A percentile compares a stretch with the other conserved stretches of the same genome.
These are phyloP conservation scores for Carduelis carduelis DNA, from an alignment of 2,797 vertebrate species.

Conservation along the genomic window DNA sequence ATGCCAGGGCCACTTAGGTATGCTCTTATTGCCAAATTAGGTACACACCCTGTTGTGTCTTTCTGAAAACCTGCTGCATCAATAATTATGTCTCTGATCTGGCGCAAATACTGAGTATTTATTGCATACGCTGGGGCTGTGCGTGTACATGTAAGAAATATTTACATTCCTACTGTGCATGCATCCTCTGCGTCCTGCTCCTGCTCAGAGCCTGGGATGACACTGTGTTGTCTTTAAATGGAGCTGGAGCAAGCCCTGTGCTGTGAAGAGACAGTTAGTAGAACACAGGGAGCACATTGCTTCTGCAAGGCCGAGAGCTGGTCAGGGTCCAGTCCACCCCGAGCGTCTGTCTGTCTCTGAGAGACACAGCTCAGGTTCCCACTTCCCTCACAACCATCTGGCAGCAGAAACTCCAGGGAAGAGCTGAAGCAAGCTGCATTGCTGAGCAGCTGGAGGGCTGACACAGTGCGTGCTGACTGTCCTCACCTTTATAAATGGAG, in stretches of 20 bases:
- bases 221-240: not conserved
- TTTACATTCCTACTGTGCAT: not conserved
- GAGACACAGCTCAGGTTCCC: not conserved
- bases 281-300: not conserved
- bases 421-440: not conserved
- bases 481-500: not conserved
- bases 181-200: not conserved
- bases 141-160: slow-evolving; percentile 3
- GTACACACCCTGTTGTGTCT: slow-evolving; percentile 51
- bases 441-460: not conserved
- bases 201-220: not conserved
- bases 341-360: not conserved
- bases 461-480: rapidly evolving
- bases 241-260: not conserved
- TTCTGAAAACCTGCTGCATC: slow-evolving; percentile 53
- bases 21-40: slow-evolving; percentile 45
- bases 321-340: not conserved
- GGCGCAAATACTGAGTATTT: not conserved
- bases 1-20: slow-evolving; percentile 1
- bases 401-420: not conserved
- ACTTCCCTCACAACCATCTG: not conserved
- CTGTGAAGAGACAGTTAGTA: not conserved
- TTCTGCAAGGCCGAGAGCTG: not conserved
- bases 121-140: not conserved
- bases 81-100: slow-evolving; percentile 34